Percentiles rank a stretch among this genome's conserved stretches.
phyloP scores from a whole-genome alignment of 2,888 invertebrate species.

The Cataglyphis livida region DNA sequence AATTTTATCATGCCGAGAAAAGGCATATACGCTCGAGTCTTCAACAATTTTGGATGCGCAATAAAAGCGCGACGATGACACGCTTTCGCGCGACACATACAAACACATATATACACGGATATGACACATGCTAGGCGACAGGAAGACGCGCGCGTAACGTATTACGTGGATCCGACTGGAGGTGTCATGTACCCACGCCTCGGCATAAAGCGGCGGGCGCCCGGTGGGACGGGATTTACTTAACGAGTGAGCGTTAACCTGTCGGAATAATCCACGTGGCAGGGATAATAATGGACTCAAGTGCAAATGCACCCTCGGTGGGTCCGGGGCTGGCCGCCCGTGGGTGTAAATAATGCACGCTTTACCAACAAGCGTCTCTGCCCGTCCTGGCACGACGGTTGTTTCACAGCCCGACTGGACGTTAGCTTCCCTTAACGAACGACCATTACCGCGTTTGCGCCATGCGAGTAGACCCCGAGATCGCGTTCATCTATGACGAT shows the following conservation, averaged over 20 bases:
- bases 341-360: conserved; percentile 77
- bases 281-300: conserved; percentile 80
- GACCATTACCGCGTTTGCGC: conserved; percentile 56
- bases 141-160: conserved; percentile 45
- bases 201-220: conserved; percentile 66
- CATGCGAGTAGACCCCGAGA: conserved; percentile 47
- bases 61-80: neutral
- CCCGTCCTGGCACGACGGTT: conserved; percentile 48
- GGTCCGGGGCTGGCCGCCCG: conserved; percentile 56
- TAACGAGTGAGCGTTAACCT: conserved; percentile 81
- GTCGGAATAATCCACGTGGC: conserved; percentile 81
- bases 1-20: neutral
- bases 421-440: conserved; percentile 74
- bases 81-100: neutral
- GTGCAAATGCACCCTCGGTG: conserved; percentile 77
- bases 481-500: conserved; percentile 48
- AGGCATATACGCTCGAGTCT: neutral
- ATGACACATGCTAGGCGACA: conserved; percentile 25
- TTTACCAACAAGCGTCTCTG: conserved; percentile 64
- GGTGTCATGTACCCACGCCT: conserved; percentile 60
- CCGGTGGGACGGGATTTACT: conserved; percentile 79
- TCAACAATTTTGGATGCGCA: neutral
- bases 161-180: conserved; percentile 59
- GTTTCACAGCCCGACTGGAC: conserved; percentile 50
- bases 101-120: neutral